Percentiles rank a stretch among this genome's conserved stretches.
Conservation (phyloP, 2,888 invertebrate species). For the Cylindroiulus punctatus region DNA sequence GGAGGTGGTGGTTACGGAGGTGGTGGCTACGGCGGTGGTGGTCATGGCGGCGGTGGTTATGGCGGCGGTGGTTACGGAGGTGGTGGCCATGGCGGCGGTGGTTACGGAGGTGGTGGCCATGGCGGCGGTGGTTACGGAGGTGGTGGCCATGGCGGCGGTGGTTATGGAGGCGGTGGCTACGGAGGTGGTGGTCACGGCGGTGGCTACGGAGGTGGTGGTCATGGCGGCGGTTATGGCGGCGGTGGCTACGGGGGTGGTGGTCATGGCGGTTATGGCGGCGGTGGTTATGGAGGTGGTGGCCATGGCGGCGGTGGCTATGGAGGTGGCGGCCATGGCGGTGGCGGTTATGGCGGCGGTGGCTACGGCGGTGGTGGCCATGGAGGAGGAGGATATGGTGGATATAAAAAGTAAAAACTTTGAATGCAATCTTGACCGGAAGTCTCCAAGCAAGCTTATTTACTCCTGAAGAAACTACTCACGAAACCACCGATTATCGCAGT, state of each 20-base stretch:
- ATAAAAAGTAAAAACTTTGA: neutral
- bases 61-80: neutral
- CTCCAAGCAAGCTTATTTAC: neutral
- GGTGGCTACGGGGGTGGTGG: neutral
- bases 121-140: neutral
- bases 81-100: neutral
- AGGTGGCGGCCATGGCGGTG: neutral
- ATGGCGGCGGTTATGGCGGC: neutral
- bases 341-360: neutral
- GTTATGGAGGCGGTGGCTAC: neutral
- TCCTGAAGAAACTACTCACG: neutral
- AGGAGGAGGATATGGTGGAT: conserved; percentile 51
- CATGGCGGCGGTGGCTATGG: neutral
- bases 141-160: neutral
- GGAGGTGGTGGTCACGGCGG: neutral
- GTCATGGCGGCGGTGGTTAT: neutral
- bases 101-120: neutral
- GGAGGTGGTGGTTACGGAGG: conserved; percentile 6
- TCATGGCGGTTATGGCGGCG: neutral
- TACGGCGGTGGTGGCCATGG: conserved; percentile 31
- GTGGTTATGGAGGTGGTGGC: neutral
- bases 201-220: neutral
- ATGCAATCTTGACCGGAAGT: neutral
- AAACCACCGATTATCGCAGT: neutral
- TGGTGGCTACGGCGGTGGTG: conserved; percentile 5